Base-by-base conservation (phyloP, 1,140 invertebrate genomes). In the Dendrolimus kikuchii region DNA sequence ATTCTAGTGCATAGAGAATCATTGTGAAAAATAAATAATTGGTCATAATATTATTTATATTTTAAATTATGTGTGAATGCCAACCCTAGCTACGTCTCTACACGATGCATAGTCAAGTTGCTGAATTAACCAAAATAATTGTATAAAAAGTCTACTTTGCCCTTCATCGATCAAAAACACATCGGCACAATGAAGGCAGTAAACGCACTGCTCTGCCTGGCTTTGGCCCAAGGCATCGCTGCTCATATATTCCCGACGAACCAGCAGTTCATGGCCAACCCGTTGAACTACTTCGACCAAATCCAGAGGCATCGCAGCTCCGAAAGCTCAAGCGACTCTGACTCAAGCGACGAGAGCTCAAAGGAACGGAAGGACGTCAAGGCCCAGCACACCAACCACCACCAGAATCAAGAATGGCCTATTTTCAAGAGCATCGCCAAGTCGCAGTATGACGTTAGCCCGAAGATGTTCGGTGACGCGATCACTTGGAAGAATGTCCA, bases 241-340 rank as follows among this genome's bases (percentile, higher is more conserved):
- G 77, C 60, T 51, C 74, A 64, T 57, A 77, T 85, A 64, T 78
- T 83, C 66, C 57, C 68, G 6, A 66, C 60, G 4, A 60, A 70
- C 42, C 45, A 59, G 37, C 60, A 54, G 6, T 62, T 53, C 5
- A 10, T 62, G 56, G 63, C 70, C 44, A 51, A 47, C 47, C 51
- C 68, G 6, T 61, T 68, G 23, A 56, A 76, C 38, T 56, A 61
- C 6, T 48, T 63, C 36, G 67, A 71, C 37, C 66, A 55, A 56
- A 55, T 65, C 53, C 51, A 56, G 6, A 49, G 46, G 23, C 55
- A 55, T 9, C 53, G 49, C 45, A 55, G 49, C 37, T 49, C 56
- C 38, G 46, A 43, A 7, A 44, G 39, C 23, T 53, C n/a, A n/a
- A n/a, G n/a, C n/a, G n/a, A n/a, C n/a, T n/a, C 38, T n/a, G 56